These are phyloP conservation scores for Sciurus carolinensis DNA, from an alignment of 2,797 vertebrate species.

Conservation along the genomic window DNA sequence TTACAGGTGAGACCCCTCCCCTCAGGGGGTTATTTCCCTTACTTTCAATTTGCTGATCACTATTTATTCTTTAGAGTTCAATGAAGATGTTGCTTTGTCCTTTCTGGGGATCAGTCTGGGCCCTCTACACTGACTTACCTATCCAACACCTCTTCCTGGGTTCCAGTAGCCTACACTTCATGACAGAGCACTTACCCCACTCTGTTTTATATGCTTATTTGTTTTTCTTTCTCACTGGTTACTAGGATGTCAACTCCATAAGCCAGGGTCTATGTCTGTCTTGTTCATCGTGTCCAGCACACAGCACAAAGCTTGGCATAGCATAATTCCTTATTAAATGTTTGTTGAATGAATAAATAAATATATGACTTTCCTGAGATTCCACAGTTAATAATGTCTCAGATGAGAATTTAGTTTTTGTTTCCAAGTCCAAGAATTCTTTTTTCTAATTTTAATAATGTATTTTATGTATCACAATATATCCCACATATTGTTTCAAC, in stretches of 20 bases:
- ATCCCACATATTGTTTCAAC: neutral
- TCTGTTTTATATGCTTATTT: neutral
- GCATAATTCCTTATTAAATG: constrained; percentile 11
- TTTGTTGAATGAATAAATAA: constrained; percentile 36
- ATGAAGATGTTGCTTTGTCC: neutral
- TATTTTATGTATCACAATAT: neutral
- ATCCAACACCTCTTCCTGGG: neutral
- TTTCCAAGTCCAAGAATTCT: constrained; percentile 31
- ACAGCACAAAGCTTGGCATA: constrained; percentile 5
- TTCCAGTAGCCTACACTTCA: neutral
- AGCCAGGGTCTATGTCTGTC: neutral
- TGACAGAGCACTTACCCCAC: neutral
- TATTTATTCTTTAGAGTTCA: neutral
- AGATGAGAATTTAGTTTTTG: constrained; percentile 51
- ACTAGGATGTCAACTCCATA: neutral
- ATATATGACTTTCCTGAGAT: neutral
- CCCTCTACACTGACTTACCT: neutral
- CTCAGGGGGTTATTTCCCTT: neutral
- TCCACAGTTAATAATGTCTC: constrained; percentile 2
- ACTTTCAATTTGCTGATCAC: constrained; percentile 16
- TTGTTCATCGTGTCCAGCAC: neutral
- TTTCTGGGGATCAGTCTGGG: neutral
- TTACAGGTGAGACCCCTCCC: too few relatives aligned
- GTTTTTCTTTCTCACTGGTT: neutral
- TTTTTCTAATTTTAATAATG: constrained; percentile 14